These are phyloP conservation scores for Micrasema longulum DNA, from an alignment of 1,140 invertebrate genomes.

Conservation along the genomic window DNA sequence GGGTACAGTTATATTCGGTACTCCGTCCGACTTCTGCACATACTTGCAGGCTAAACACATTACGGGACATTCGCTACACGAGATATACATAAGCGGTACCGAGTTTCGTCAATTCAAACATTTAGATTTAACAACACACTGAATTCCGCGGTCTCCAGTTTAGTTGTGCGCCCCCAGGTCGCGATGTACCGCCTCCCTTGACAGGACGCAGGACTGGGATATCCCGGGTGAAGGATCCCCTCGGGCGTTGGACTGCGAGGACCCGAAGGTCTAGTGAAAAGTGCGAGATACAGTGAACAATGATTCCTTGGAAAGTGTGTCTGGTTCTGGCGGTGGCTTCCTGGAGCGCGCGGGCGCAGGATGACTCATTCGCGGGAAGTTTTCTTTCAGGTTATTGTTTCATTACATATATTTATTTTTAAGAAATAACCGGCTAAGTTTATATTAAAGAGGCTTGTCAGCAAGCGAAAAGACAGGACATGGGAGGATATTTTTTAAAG, in stretches of 20 bases:
- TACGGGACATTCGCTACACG: conserved; percentile 28
- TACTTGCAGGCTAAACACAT: conserved; percentile 3
- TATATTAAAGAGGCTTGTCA: too few relatives aligned
- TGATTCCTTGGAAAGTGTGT: conserved; percentile 49
- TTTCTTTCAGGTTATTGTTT: conserved; percentile 77
- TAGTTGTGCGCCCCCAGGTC: neutral
- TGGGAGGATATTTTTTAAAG: too few relatives aligned
- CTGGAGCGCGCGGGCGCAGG: conserved; percentile 66
- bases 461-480: too few relatives aligned
- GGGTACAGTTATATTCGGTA: conserved; percentile 30
- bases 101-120: too few relatives aligned
- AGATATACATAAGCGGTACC: too few relatives aligned
- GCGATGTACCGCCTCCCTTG: neutral
- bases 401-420: too few relatives aligned
- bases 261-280: conserved; percentile 1
- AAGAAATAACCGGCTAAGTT: too few relatives aligned
- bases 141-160: neutral
- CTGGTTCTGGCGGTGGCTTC: conserved; percentile 52
- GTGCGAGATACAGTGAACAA: conserved; percentile 17
- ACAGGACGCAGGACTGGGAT: neutral
- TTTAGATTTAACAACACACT: too few relatives aligned
- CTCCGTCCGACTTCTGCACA: neutral
- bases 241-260: neutral
- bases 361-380: conserved; percentile 81
- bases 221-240: neutral